A percentile compares a stretch with the other conserved stretches of the same genome.
Evolutionary conservation across 2,888 invertebrate species (phyloP).

Genomic region (Nesidiocoris tenuis): DNA sequence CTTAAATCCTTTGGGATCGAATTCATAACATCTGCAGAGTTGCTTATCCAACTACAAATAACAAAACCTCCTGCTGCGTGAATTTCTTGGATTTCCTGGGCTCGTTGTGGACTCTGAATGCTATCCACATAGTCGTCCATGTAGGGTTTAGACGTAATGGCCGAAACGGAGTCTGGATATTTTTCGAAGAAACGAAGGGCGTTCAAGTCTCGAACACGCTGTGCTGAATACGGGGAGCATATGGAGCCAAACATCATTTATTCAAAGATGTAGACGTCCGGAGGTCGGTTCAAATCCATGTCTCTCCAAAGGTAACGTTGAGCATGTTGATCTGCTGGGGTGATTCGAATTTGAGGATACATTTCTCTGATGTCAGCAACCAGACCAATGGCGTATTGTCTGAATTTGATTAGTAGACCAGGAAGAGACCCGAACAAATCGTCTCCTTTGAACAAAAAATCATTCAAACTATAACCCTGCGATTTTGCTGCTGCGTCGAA

Average conservation of each 20-base stretch:
- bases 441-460: constrained; percentile 50
- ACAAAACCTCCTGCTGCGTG: neutral
- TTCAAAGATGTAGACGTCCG: neutral
- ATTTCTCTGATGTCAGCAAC: constrained; percentile 2
- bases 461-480: neutral
- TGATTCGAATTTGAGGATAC: constrained; percentile 14
- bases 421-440: constrained; percentile 52
- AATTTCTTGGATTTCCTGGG: neutral
- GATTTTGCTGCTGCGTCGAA: neutral
- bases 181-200: neutral
- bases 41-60: neutral
- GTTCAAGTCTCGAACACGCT: neutral
- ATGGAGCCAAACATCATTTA: neutral
- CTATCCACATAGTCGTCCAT: constrained; percentile 10
- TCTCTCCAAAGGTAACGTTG: neutral
- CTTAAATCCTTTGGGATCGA: neutral
- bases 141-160: neutral
- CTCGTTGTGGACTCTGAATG: neutral
- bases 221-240: neutral
- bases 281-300: neutral
- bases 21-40: neutral
- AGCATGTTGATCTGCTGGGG: neutral
- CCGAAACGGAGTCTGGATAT: neutral
- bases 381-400: neutral
- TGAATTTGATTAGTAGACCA: neutral